Evolutionary conservation across 2,113 vertebrate species (phyloP), one percentile per base, ranked within the genome.

Genomic region (Epinephelus fuscoguttatus): DNA sequence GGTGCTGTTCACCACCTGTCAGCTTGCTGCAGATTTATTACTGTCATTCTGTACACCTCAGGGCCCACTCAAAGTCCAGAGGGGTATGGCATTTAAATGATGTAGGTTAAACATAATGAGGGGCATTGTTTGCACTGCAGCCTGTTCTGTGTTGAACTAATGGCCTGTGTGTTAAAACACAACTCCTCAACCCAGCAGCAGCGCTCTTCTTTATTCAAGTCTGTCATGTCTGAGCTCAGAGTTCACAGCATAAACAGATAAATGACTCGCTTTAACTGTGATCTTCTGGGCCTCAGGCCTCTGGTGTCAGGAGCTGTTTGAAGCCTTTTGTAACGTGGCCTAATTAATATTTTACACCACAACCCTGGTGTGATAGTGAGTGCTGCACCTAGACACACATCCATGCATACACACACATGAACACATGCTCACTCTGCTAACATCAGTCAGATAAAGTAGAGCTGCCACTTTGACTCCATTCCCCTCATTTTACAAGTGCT

Each of bases 271-370:
- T 1, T 19, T 75, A 5, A 40, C 73, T 27, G 17, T 15, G 33
- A 61, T 61, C 40, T 8, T 6, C 57, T 23, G 19, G 45, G 64
- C 62, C 53, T 78, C 42, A 0, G n/a, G 47, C 64, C 40, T 45
- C 25, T n/a, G 45, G 49, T 37, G 37, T 18, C 55, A 19, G 18
- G 37, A 62, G 47, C 55, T 33, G 60, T 75, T 75, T 45, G 67
- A 69, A 56, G 33, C 53, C 15, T 59, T 33, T 76, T 56, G 74
- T 72, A 66, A 81, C 2, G 0, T 47, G 33, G n/a, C 53, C 68
- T 89, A 33, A 77, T 92, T 83, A 84, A 91, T 89, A 89, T 78
- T 91, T 90, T 61, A 87, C 73, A 59, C 12, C 2, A 21, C 47
- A 37, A 57, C 23, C 53, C 27, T 11, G 12, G 59, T 0, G 12